Percentiles rank a stretch among this genome's conserved stretches.
These are phyloP conservation scores for Bothrops jararaca DNA, from an alignment of 2,113 vertebrate genomes.

Conservation along the genomic window DNA sequence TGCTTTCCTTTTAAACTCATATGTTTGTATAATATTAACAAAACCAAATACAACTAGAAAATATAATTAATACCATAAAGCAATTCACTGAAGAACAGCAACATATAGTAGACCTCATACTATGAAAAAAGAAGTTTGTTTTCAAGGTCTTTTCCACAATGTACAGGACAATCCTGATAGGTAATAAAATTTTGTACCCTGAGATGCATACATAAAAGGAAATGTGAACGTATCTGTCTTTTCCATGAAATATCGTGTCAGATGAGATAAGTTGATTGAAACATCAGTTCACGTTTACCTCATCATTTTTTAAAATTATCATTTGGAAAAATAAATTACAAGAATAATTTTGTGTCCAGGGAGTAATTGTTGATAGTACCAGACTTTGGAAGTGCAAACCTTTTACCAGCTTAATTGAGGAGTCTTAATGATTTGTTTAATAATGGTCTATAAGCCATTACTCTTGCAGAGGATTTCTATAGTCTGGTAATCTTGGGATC, in stretches of 20 bases:
- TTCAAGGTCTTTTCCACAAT: not conserved
- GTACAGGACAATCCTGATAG: not conserved
- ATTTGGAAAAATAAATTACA: slow-evolving; percentile 20
- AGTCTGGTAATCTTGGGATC: not conserved
- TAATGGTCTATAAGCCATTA: not conserved
- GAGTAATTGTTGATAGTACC: not conserved
- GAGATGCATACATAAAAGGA: not conserved
- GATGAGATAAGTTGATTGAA: not conserved
- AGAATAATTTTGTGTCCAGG: not conserved
- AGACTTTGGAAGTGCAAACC: not conserved
- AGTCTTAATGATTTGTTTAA: not conserved
- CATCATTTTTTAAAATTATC: not conserved
- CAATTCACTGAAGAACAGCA: not conserved
- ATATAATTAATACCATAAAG: not conserved
- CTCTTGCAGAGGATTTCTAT: not conserved
- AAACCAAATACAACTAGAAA: not conserved
- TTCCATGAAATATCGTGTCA: slow-evolving; percentile 3
- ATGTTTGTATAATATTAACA: not conserved
- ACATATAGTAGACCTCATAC: not conserved
- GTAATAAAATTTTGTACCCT: not conserved
- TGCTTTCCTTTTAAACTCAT: not conserved
- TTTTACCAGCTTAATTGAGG: not conserved
- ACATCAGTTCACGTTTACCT: not conserved
- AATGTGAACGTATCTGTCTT: not conserved
- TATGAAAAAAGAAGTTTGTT: not conserved